A percentile compares a stretch with the other conserved stretches of the same genome.
Evolutionary conservation across 1,140 invertebrate genomes (phyloP).

Genomic region (Leptestheria dahalacensis): DNA sequence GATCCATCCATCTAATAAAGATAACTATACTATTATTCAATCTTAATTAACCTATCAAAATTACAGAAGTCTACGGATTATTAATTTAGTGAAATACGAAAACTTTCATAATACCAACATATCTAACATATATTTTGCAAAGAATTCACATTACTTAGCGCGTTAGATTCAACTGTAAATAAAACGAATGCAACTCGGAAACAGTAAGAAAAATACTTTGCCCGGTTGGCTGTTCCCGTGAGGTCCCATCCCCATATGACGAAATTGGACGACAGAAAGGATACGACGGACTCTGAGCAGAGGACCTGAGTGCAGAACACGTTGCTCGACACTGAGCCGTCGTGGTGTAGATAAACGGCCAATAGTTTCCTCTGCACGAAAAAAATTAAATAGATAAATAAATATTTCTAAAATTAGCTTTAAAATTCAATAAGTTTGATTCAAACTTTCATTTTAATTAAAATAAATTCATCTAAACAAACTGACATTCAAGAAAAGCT

Average conservation of each 20-base stretch:
- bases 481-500: no score
- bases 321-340: conserved; percentile 79
- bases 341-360: conserved; percentile 87
- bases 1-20: no score
- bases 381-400: conserved; percentile 26
- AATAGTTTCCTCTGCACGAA: conserved; percentile 81
- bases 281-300: conserved; percentile 73
- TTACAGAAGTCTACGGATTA: no score
- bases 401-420: background rate
- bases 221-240: conserved; percentile 66
- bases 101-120: no score
- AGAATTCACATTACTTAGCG: no score
- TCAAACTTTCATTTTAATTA: no score
- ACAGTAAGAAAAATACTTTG: conserved; percentile 39
- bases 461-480: no score
- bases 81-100: no score
- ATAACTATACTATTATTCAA: no score
- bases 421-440: background rate
- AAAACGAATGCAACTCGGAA: background rate
- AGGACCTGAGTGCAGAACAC: conserved; percentile 90
- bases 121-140: no score
- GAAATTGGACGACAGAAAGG: conserved; percentile 73
- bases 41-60: no score
- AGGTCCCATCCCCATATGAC: conserved; percentile 91
- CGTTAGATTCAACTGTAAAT: no score